Base-by-base conservation (phyloP, 1,140 invertebrate species). In the Subanguina moxae region DNA sequence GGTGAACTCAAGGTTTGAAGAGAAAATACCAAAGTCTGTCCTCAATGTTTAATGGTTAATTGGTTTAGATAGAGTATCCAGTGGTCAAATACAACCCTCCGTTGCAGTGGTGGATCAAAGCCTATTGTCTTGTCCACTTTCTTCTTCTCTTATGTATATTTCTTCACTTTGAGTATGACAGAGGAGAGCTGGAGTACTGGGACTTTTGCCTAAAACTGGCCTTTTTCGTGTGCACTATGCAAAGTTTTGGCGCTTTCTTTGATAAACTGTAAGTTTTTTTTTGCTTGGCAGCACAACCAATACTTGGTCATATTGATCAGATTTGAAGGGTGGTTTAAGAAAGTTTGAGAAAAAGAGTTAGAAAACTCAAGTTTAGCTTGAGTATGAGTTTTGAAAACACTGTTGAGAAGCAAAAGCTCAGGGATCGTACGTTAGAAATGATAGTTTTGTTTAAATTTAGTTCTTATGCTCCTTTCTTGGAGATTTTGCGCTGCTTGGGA, bases 111-210 rank as follows among this genome's bases (percentile, higher is more conserved):
- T 75, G 76, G 67, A 66, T 74, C 15, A 82, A 78, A 62, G 48
- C 71, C 5, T 82, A 82, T 57, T 67, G 73, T 27, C 32, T 75
- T 5, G 66, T 30, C 0, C 81, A 83, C 27, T 82, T 82, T 59
- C n/a, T 80, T 1, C 68, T 82, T 3, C 57, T 82, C 1, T 43
- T 82, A 17, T 68, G 67, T 27, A 82, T 82, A 27, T 82, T 82
- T 73, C 71, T 82, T 63, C 80, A 82, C 62, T 82, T 82, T 66
- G 80, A 82, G 73, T 82, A 82, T 65, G 80, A 82, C 57, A 38
- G 80, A 46, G 46, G 42, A 25, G 48, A 73, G 28, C 48, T 82
- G 57, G 52, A 57, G 19, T 82, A 68, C 45, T 13, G 70, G 23
- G 80, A 82, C 27, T 78, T 80, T 58, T 62, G 63, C 0, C 27